A percentile compares a stretch with the other conserved stretches of the same genome.
These are phyloP conservation scores for Catocala sponsa DNA, from an alignment of 2,888 invertebrate genomes.

Conservation along the genomic window DNA sequence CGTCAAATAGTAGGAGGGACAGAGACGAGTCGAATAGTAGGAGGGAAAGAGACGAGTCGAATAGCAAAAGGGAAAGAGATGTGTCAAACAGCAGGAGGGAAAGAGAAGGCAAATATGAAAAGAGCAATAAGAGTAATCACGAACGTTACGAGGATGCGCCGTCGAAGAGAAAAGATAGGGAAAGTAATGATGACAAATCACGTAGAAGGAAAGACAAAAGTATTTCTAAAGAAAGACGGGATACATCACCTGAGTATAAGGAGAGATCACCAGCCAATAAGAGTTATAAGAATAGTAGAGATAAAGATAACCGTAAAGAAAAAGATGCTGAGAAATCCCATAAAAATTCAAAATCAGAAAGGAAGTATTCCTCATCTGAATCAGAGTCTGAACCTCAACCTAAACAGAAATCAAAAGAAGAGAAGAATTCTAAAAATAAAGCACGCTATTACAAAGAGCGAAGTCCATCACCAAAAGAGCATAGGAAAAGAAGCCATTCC, in stretches of 20 bases:
- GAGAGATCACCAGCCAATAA: conserved; percentile 63
- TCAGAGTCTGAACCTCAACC: conserved; percentile 66
- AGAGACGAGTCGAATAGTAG: conserved; percentile 26
- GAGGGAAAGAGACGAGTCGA: conserved; percentile 45
- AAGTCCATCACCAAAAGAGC: conserved; percentile 49
- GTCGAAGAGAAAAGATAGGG: conserved; percentile 55
- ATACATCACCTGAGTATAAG: conserved; percentile 65
- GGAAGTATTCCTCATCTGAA: conserved; percentile 67
- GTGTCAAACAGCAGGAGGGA: conserved; percentile 43
- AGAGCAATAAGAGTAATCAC: conserved; percentile 51
- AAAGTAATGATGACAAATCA: conserved; percentile 53
- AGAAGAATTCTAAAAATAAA: conserved; percentile 59
- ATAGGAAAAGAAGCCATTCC: conserved; percentile 14
- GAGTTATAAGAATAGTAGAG: conserved; percentile 59
- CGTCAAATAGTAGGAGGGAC: too few species aligned
- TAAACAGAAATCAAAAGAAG: conserved; percentile 54
- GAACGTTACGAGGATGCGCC: conserved; percentile 63
- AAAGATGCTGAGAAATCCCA: conserved; percentile 62
- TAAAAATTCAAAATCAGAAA: conserved; percentile 62
- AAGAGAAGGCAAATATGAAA: conserved; percentile 58
- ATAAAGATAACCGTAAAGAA: conserved; percentile 57
- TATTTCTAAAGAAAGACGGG: conserved; percentile 63
- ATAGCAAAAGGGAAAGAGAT: conserved; percentile 18
- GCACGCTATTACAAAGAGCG: conserved; percentile 62
- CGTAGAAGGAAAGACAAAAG: conserved; percentile 65